Base-by-base conservation (phyloP, 2,797 vertebrate genomes). In the Gorsachius magnificus region DNA sequence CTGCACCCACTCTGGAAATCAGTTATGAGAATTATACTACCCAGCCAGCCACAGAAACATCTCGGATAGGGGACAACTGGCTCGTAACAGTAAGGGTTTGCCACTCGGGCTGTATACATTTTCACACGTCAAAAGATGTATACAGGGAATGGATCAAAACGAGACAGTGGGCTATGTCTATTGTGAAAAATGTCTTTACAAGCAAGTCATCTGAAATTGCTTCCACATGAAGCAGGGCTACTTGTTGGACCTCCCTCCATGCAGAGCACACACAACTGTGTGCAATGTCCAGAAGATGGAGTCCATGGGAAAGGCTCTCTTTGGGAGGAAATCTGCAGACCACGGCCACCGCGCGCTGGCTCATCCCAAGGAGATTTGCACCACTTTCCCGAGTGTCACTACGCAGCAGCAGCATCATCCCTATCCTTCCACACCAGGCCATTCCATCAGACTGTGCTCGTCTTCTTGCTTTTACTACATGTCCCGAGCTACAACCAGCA, bases 61-160 rank as follows among this genome's bases (percentile, higher is more conserved):
- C 36, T 83, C 19, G 9, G 41, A 53, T 0, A 69, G 18, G 33
- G 10, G 24, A 71, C 18, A 91, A 21, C 35, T 57, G 56, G 26
- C 26, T 90, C 21, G 2, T 15, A 69, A 63, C 2, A 71, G 18
- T 63, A 46, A 74, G n/a, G 12, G n/a, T 87, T 89, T 93, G 31
- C 60, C 41, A 35, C 19, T 28, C 24, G 33, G n/a, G 26, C 45
- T 60, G 29, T 31, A 87, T 11, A 36, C 10, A 56, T 18, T 61
- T 56, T 31, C 43, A 64, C 11, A 8, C 0, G 1, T 26, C 0
- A 1, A 50, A 82, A 63, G 7, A 74, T 4, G 6, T 16, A 41
- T 22, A n/a, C 6, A 46, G 28, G 10, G 43, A 90, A 71, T n/a
- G 16, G 15, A 68, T 71, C 53, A 95, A 84, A 90, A 31, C 0